Conservation (phyloP, 2,113 vertebrate genomes). For the Clinocottus analis region DNA sequence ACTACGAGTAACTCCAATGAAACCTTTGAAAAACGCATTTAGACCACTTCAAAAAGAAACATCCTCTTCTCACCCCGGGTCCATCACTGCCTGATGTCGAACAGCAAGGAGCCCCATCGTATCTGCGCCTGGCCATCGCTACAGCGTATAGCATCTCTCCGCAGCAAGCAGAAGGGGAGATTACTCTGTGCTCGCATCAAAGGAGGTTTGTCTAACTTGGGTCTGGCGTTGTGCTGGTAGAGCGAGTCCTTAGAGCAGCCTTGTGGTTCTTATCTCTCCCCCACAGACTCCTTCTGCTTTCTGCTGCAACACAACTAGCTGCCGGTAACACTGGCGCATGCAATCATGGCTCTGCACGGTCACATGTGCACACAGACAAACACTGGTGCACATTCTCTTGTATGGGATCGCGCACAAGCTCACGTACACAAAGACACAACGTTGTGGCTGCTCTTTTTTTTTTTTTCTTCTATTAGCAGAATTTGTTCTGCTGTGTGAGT, state of each 20-base stretch:
- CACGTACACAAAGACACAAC: neutral
- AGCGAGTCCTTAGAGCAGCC: slow-evolving; percentile 75
- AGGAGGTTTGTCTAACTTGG: slow-evolving; percentile 79
- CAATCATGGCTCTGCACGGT: slow-evolving; percentile 53
- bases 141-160: slow-evolving; percentile 59
- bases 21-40: slow-evolving; percentile 22
- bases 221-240: slow-evolving; percentile 72
- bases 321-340: slow-evolving; percentile 66
- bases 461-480: slow-evolving; percentile 60
- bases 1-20: slow-evolving; percentile 3
- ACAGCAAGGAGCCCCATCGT: slow-evolving; percentile 48
- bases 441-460: slow-evolving; percentile 49
- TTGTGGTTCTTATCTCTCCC: slow-evolving; percentile 77
- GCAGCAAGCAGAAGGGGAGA: slow-evolving; percentile 66
- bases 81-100: slow-evolving; percentile 42
- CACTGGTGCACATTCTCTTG: slow-evolving; percentile 41
- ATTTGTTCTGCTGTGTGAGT: slow-evolving; percentile 73
- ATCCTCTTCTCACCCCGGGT: neutral
- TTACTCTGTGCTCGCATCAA: slow-evolving; percentile 78
- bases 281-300: slow-evolving; percentile 76
- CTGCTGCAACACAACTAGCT: slow-evolving; percentile 72
- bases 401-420: slow-evolving; percentile 30
- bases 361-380: slow-evolving; percentile 54
- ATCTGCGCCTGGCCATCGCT: slow-evolving; percentile 68
- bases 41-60: slow-evolving; percentile 8